These are phyloP conservation scores for Cyanoliseus patagonus DNA, from an alignment of 2,113 vertebrate species.

Conservation along the genomic window DNA sequence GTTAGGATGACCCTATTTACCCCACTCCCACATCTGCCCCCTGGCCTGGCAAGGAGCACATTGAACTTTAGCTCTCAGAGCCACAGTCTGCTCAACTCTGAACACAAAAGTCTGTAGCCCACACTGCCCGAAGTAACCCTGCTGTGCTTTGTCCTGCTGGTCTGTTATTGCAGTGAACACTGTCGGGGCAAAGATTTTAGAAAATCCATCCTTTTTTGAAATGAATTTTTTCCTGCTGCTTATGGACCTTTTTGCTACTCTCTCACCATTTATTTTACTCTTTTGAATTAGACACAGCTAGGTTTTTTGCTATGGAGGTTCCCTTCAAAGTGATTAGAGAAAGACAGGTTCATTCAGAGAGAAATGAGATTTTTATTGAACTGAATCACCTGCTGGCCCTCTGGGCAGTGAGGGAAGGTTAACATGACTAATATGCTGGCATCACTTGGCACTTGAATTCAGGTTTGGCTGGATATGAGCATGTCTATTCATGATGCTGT, in stretches of 20 bases:
- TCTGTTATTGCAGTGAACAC: neutral
- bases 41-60: neutral
- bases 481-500: neutral
- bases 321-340: neutral
- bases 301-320: neutral
- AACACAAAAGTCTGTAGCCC: neutral
- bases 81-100: neutral
- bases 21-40: neutral
- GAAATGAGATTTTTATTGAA: neutral
- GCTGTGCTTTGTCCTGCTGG: neutral
- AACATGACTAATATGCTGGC: neutral
- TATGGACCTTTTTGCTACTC: neutral
- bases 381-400: neutral
- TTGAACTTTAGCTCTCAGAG: neutral
- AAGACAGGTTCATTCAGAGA: neutral
- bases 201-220: neutral
- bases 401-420: neutral
- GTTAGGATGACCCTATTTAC: neutral
- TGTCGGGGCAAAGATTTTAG: neutral
- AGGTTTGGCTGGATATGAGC: neutral
- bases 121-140: neutral
- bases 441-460: neutral
- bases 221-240: neutral
- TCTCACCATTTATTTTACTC: neutral
- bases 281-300: neutral